These are phyloP conservation scores for Hydroisotoma schaefferi DNA, from an alignment of 2,888 invertebrate species.

Conservation along the genomic window DNA sequence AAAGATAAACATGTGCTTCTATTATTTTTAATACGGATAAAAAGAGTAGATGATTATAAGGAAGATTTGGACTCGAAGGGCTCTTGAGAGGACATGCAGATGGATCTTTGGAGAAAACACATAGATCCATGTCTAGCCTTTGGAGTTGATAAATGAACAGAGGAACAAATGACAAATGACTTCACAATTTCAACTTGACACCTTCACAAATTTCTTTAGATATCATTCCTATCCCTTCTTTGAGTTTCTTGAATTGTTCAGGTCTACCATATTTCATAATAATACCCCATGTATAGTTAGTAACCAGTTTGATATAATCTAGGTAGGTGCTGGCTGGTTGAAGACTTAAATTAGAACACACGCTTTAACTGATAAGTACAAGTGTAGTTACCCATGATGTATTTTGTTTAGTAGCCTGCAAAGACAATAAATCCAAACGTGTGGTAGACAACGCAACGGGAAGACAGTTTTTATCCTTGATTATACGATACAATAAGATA, in stretches of 20 bases:
- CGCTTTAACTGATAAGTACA: neutral
- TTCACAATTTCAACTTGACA: conserved; percentile 43
- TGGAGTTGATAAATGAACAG: conserved; percentile 44
- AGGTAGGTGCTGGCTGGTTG: no score
- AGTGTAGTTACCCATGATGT: no score
- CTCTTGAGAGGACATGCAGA: conserved; percentile 11
- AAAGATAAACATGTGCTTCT: neutral
- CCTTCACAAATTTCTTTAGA: conserved; percentile 48
- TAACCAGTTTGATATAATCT: no score
- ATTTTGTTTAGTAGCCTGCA: no score
- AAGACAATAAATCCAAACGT: no score
- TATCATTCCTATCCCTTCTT: conserved; percentile 22
- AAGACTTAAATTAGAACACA: neutral
- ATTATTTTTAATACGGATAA: no score
- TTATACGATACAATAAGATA: no score
- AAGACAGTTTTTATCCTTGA: no score
- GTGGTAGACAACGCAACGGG: no score
- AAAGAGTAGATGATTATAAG: neutral
- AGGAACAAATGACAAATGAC: conserved; percentile 47
- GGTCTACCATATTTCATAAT: neutral
- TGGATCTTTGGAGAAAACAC: conserved; percentile 20
- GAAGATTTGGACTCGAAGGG: neutral
- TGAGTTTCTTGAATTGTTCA: conserved; percentile 9
- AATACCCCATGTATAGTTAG: neutral
- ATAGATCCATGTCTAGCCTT: conserved; percentile 22